Evolutionary conservation across 2,888 invertebrate genomes (phyloP).

Genomic region (Cabera pusaria): DNA sequence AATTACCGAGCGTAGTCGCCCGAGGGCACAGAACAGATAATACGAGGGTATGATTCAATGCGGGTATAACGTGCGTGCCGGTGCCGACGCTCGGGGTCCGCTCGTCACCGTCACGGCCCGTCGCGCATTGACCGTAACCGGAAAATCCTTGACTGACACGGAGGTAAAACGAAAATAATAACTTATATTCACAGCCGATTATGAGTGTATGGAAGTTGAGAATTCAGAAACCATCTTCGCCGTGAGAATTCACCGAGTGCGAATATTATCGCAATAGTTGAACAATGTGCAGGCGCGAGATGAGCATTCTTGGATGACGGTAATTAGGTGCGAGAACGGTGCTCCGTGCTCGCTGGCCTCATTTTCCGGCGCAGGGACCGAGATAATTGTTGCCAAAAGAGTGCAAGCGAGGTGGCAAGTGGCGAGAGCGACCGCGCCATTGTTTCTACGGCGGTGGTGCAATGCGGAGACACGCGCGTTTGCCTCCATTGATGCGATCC

Average conservation of each 20-base stretch:
- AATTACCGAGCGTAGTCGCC: conserved; percentile 50
- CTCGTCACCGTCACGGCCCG: conserved; percentile 40
- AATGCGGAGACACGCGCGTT: conserved; percentile 77
- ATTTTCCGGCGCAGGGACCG: conserved; percentile 54
- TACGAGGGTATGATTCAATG: conserved; percentile 25
- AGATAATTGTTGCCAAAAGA: conserved; percentile 67
- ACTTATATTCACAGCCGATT: too few relatives aligned
- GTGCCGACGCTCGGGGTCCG: conserved; percentile 42
- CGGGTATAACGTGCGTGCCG: conserved; percentile 36
- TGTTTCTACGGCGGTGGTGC: conserved; percentile 62
- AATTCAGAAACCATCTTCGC: conserved; percentile 46
- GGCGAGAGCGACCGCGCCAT: conserved; percentile 55
- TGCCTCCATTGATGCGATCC: conserved; percentile 64
- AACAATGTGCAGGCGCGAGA: conserved; percentile 11
- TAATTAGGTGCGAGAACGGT: conserved; percentile 46
- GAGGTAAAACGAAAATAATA: too few relatives aligned
- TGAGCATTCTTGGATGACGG: conserved; percentile 29
- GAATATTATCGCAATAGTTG: conserved; percentile 30
- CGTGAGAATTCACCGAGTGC: too few relatives aligned
- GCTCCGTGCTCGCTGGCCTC: conserved; percentile 46
- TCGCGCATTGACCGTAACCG: conserved; percentile 36
- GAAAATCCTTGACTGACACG: conserved; percentile 55
- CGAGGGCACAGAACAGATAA: too few relatives aligned
- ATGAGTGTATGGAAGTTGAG: too few relatives aligned
- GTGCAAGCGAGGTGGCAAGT: conserved; percentile 56